These are phyloP conservation scores for Elmis aenea DNA, from an alignment of 2,888 invertebrate genomes.

Conservation along the genomic window DNA sequence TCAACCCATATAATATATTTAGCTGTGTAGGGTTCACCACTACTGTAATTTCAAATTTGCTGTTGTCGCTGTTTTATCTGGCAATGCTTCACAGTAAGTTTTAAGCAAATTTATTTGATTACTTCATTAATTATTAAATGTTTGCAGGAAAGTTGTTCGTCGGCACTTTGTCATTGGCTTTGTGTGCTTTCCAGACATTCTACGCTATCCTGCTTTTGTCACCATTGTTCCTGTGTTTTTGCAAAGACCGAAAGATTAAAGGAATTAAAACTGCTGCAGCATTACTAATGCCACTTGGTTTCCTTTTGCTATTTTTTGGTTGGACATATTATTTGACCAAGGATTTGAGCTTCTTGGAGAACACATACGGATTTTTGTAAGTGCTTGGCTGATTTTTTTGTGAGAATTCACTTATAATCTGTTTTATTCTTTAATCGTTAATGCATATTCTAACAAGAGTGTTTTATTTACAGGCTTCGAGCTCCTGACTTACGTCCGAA, in stretches of 20 bases:
- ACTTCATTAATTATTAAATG: conserved; percentile 4
- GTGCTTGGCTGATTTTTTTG: too few species aligned
- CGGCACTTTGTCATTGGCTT: conserved; percentile 64
- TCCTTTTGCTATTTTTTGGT: too few species aligned
- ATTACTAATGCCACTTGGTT: too few species aligned
- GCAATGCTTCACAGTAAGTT: conserved; percentile 58
- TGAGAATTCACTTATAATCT: too few species aligned
- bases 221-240: conserved; percentile 70
- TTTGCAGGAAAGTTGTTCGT: conserved; percentile 53
- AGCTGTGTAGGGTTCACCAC: conserved; percentile 88
- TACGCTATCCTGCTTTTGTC: conserved; percentile 80
- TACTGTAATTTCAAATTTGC: conserved; percentile 83
- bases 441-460: not conserved
- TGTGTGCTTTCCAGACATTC: conserved; percentile 76
- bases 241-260: conserved; percentile 52
- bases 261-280: conserved; percentile 40
- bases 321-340: conserved; percentile 21
- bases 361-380: conserved; percentile 60
- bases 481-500: conserved; percentile 95
- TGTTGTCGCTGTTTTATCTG: conserved; percentile 66
- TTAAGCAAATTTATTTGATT: too few species aligned
- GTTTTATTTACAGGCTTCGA: conserved; percentile 60
- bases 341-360: conserved; percentile 51
- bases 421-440: too few species aligned
- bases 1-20: conserved; percentile 83